Evolutionary conservation across 2,888 invertebrate species (phyloP), one percentile per base, ranked within the genome.

Genomic region (Phyto melanocephala): DNA sequence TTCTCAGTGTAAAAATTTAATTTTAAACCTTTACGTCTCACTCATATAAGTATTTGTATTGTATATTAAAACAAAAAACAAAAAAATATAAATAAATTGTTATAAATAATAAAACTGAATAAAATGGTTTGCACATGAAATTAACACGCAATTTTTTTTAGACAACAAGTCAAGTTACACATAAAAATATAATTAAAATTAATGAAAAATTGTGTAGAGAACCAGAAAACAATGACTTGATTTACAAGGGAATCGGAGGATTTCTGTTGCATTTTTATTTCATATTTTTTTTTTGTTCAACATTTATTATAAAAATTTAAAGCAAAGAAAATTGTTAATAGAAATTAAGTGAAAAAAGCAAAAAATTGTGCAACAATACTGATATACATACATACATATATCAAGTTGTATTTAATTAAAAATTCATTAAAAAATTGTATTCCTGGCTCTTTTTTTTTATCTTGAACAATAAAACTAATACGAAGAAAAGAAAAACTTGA

Each of bases 91-190:
- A 20, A 76, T 63, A 78, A 63, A 71, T 56, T 78, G 33, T 78
- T 70, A 54, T 62, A 68, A 60, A 68, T 52, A 58, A 65, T 37
- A 52, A 62, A 62, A 45, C 13, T 52, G 17, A 62, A 67, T 65
- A 42, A 52, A 52, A 37, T 50, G 15, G 8, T 45, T 62, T 81
- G 77, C 81, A 77, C 62, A 79, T 65, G 47, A 79, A 58, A 40
- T 72, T 35, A 82, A 35, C 82, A 82, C 82, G 82, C 82, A 82
- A 82, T 67, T 70, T 74, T 60, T 47, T 17, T 52, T 37, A 77
- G 62, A 70, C 77, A 65, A 28, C 42, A 68, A 68, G 63, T 65
- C 20, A 74, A 72, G 58, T 72, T 72, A 79, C 65, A 80, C 24
- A 80, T 24, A 72, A 58, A 72, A 72, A 42, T 52, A 40, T 72